Base-by-base conservation (phyloP, 1,140 invertebrate species). In the Macrocentrus cingulum region DNA sequence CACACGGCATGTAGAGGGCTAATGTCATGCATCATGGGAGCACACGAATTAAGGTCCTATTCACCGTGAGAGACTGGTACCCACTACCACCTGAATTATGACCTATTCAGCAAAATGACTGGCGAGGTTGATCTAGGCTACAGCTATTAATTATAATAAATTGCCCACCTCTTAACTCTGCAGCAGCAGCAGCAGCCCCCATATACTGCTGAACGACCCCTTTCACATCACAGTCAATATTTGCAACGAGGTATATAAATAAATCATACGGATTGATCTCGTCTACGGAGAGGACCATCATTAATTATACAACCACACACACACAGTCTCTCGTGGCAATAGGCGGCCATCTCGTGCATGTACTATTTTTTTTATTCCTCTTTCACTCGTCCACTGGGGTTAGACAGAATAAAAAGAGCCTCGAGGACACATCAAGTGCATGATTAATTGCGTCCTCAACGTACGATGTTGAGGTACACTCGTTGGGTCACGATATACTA, bases 111-210 rank as follows among this genome's bases (percentile, higher is more conserved):
- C 60, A 37, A 60, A 64, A 64, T 60, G 66, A 61, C 67, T 57
- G 45, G 55, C 61, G 36, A 45, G 60, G 58, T 67, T 62, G 51
- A 32, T 44, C 46, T 20, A 8, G 16, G 3, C 16, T n/a, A 20
- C 34, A 56, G 63, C 64, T 71, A 75, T 75, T 72, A 76, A 76
- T 76, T 75, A 71, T 69, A 66, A 70, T 64, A 62, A 70, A 58
- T 59, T 60, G 48, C 52, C 56, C 25, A n/a, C 22, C 42, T 23
- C 41, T 22, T 32, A 9, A 39, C 29, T 55, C 52, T 29, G 6
- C 23, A 25, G n/a, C 42, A 29, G n/a, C n/a, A n/a, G n/a, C n/a
- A n/a, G n/a, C n/a, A n/a, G n/a, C n/a, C n/a, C n/a, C n/a, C n/a
- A n/a, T n/a, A n/a, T n/a, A n/a, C n/a, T n/a, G n/a, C n/a, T n/a